A percentile compares a stretch with the other conserved stretches of the same genome.
phyloP scores from a whole-genome alignment of 2,797 vertebrate species.

The Sebastes matsubarae region DNA sequence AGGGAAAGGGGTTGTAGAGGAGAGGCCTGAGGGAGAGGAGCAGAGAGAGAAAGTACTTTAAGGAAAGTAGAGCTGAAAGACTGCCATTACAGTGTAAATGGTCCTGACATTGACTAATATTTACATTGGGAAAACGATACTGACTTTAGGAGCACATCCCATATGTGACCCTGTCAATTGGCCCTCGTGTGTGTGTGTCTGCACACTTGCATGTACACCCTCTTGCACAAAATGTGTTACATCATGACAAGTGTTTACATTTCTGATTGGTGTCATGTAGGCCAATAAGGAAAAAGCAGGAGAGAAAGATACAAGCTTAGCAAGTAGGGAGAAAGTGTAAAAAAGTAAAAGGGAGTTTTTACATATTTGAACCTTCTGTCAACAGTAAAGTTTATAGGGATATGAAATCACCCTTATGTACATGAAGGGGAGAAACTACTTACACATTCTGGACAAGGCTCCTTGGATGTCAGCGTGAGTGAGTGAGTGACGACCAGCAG shows the following conservation, averaged over 20 bases:
- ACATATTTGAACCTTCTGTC: conserved; percentile 53
- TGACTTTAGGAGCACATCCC: conserved; percentile 67
- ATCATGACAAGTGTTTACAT: conserved; percentile 63
- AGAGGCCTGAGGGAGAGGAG: conserved; percentile 32
- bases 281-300: conserved; percentile 25
- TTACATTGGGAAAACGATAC: conserved; percentile 73
- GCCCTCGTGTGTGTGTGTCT: background rate
- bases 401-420: conserved; percentile 36
- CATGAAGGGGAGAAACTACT: conserved; percentile 25
- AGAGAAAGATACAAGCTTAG: conserved; percentile 3
- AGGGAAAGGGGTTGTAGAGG: conserved; percentile 29
- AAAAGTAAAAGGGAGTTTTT: conserved; percentile 1
- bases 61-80: conserved; percentile 50
- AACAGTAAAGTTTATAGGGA: conserved; percentile 49
- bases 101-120: conserved; percentile 72
- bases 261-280: conserved; percentile 63
- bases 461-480: background rate
- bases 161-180: conserved; percentile 70
- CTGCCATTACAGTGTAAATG: conserved; percentile 67
- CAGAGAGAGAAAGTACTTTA: conserved; percentile 39
- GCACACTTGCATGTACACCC: conserved; percentile 13
- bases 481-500: conserved; percentile 48
- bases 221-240: conserved; percentile 43
- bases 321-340: background rate
- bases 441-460: background rate